A percentile compares a stretch with the other conserved stretches of the same genome.
Evolutionary conservation across 2,797 vertebrate species (phyloP).

Genomic region (Thaleichthys pacificus): DNA sequence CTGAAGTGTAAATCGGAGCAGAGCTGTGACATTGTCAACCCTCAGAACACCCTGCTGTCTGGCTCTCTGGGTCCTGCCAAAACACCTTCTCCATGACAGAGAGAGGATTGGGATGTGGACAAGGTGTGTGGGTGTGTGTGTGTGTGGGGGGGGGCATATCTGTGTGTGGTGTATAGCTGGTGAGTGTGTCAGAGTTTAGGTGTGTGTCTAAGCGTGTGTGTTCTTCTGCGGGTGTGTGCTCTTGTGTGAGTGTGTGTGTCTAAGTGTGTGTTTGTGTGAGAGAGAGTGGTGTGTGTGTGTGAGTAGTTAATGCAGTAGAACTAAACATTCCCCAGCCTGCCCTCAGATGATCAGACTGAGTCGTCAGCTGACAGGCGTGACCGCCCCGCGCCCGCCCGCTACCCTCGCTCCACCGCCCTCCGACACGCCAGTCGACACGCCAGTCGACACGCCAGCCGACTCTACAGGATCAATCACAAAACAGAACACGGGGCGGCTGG

Average conservation of each 20-base stretch:
- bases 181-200: too few species aligned
- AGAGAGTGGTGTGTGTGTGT: not conserved
- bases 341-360: slow-evolving; percentile 61
- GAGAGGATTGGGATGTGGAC: too few species aligned
- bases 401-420: too few species aligned
- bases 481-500: not conserved
- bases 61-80: too few species aligned
- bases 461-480: not conserved
- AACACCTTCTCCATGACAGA: too few species aligned
- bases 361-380: slow-evolving; percentile 58
- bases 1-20: not conserved
- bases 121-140: too few species aligned
- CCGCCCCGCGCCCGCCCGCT: slow-evolving; percentile 1
- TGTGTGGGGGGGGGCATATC: too few species aligned
- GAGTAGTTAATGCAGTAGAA: not conserved
- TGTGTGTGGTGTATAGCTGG: too few species aligned
- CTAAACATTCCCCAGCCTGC: slow-evolving; percentile 1
- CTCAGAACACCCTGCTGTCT: too few species aligned
- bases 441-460: too few species aligned
- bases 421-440: not conserved
- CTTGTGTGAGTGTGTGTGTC: not conserved
- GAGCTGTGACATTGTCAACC: not conserved
- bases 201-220: not conserved
- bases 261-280: not conserved
- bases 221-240: not conserved